phyloP scores from a whole-genome alignment of 2,888 invertebrate genomes.

The Helicoverpa assulta region DNA sequence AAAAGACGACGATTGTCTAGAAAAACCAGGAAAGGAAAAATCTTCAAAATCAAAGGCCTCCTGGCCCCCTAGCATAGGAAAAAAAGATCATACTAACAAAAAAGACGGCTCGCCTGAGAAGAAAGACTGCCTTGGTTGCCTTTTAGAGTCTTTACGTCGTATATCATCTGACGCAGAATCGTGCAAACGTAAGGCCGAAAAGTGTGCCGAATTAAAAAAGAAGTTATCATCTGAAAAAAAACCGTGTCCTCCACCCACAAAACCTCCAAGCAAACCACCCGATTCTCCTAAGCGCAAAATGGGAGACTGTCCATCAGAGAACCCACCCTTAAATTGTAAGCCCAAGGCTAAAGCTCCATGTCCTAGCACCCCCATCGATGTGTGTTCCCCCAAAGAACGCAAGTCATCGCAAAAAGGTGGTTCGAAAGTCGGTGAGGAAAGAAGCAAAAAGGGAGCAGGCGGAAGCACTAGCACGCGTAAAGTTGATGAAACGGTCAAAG shows the following conservation, averaged over 20 bases:
- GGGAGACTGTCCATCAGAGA: neutral
- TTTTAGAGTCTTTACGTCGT: neutral
- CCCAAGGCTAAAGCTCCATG: slow-evolving; percentile 15
- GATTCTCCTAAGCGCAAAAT: neutral
- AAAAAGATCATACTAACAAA: neutral
- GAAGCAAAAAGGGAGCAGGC: neutral
- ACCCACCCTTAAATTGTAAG: neutral
- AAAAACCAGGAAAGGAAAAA: slow-evolving; percentile 4
- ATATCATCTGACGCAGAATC: neutral
- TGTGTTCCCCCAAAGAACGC: neutral
- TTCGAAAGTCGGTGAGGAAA: neutral
- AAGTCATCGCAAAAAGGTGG: slow-evolving; percentile 1
- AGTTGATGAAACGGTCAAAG: neutral
- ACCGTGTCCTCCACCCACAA: neutral
- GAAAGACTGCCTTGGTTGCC: slow-evolving; percentile 4
- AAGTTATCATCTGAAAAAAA: neutral
- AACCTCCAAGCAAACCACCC: neutral
- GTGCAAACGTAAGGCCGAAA: neutral
- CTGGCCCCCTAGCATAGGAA: slow-evolving; percentile 7
- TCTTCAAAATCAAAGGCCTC: neutral
- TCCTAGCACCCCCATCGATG: neutral
- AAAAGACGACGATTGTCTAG: neutral
- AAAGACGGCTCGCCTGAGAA: neutral
- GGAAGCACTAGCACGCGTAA: neutral
- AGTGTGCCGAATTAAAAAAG: neutral